Evolutionary conservation across 1,140 invertebrate species (phyloP).

Genomic region (Physella acuta): DNA sequence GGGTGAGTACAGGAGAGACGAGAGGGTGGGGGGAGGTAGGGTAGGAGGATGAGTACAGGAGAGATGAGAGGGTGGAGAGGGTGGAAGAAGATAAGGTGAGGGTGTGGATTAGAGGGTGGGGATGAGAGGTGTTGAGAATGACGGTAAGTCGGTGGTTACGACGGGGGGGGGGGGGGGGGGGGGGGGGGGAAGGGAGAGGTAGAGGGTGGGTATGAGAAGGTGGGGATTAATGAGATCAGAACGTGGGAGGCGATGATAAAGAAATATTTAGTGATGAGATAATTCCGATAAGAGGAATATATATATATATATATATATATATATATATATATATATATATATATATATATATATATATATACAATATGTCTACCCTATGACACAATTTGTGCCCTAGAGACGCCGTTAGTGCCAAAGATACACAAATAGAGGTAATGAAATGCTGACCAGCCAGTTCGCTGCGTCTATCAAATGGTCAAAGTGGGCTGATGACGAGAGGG

Average conservation of each 20-base stretch:
- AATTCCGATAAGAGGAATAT: too few species aligned
- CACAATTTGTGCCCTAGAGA: too few species aligned
- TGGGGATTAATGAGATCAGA: background rate
- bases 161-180: background rate
- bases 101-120: background rate
- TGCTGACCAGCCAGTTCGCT: constrained; percentile 85
- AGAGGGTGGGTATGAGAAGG: background rate
- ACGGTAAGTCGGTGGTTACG: background rate
- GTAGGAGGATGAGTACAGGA: background rate
- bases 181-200: background rate
- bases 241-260: too few species aligned
- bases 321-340: too few species aligned
- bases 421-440: too few species aligned
- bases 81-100: background rate
- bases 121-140: background rate
- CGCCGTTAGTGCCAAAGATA: too few species aligned
- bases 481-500: constrained; percentile 62
- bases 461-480: constrained; percentile 88
- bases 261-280: too few species aligned
- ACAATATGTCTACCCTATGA: too few species aligned
- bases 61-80: background rate
- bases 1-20: constrained; percentile 1
- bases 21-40: background rate
- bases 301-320: too few species aligned
- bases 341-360: too few species aligned